These are phyloP conservation scores for Oasisia sp. DNA, from an alignment of 2,888 invertebrate genomes.

Conservation along the genomic window DNA sequence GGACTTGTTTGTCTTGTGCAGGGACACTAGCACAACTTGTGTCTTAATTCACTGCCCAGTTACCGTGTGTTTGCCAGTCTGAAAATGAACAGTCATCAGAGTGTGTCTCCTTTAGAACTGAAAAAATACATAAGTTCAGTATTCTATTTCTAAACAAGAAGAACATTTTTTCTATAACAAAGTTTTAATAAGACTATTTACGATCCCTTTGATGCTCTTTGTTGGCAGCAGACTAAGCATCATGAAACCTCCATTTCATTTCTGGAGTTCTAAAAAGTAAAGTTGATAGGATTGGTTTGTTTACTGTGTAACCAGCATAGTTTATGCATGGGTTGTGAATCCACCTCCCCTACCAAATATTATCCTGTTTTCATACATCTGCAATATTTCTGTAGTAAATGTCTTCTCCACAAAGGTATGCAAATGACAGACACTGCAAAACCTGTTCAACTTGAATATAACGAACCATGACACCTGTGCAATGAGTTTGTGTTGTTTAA, in stretches of 20 bases:
- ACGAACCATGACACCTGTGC: not conserved
- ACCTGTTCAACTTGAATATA: not conserved
- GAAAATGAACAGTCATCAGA: not conserved
- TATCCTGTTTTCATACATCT: not conserved
- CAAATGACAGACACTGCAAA: not conserved
- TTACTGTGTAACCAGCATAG: not conserved
- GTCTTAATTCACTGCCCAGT: not conserved
- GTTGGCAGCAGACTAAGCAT: not conserved
- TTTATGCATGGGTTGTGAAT: not conserved
- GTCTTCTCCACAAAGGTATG: conserved; percentile 1
- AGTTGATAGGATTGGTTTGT: not conserved
- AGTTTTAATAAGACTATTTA: not conserved
- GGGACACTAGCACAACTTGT: not conserved
- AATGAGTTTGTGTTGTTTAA: not conserved
- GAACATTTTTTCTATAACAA: not conserved
- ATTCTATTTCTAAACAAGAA: not conserved
- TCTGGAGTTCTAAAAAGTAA: not conserved
- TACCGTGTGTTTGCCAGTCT: not conserved
- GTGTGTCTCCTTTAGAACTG: not conserved
- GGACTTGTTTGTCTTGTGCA: not conserved
- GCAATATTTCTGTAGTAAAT: not conserved
- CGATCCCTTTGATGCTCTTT: not conserved
- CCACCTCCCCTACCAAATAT: not conserved
- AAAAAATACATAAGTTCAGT: not conserved
- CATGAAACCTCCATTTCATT: too few species aligned